phyloP scores from a whole-genome alignment of 2,113 vertebrate species.

The Burhinus oedicnemus region DNA sequence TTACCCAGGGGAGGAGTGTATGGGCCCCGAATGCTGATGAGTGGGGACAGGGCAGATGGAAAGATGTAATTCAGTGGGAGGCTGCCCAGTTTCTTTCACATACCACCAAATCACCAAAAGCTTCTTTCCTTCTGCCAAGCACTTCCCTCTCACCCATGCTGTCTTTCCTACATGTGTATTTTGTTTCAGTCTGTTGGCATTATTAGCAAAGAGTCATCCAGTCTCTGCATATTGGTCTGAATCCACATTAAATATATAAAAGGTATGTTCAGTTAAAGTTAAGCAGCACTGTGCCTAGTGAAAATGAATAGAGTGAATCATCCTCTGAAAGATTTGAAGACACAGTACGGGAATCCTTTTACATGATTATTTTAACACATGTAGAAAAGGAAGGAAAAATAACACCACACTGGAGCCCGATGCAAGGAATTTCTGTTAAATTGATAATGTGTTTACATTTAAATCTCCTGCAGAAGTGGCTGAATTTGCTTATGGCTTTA shows the following conservation, averaged over 20 bases:
- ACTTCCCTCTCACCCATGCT: not conserved
- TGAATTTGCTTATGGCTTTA: not conserved
- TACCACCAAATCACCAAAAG: slow-evolving; percentile 8
- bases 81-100: slow-evolving; percentile 13
- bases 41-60: not conserved
- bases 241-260: slow-evolving; percentile 34
- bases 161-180: slow-evolving; percentile 11
- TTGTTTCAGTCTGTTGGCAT: slow-evolving; percentile 57
- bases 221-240: not conserved
- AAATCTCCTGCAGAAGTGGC: not conserved
- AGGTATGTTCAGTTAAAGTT: not conserved
- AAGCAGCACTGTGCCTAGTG: slow-evolving; percentile 31
- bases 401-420: not conserved
- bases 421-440: slow-evolving; percentile 31
- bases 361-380: slow-evolving; percentile 73
- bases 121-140: slow-evolving; percentile 18
- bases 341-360: slow-evolving; percentile 40
- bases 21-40: not conserved
- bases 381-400: slow-evolving; percentile 56
- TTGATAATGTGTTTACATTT: slow-evolving; percentile 27
- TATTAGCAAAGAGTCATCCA: slow-evolving; percentile 27
- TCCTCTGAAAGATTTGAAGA: slow-evolving; percentile 63
- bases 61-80: slow-evolving; percentile 4
- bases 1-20: not conserved
- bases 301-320: slow-evolving; percentile 68